phyloP scores from a whole-genome alignment of 2,888 invertebrate genomes.

The Synergus umbraculus region DNA sequence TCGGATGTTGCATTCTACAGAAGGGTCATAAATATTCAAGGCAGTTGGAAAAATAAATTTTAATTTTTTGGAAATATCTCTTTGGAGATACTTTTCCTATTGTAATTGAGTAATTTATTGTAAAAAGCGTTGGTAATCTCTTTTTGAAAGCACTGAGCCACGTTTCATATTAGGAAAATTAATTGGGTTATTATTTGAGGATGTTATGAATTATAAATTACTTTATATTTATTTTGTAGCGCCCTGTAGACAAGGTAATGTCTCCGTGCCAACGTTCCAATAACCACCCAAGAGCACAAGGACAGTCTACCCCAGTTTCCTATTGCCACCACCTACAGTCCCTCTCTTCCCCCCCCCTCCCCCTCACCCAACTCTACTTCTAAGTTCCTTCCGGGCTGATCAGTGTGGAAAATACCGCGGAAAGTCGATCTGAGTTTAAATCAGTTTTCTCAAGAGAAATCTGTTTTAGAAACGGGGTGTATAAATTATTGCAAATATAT shows the following conservation, averaged over 20 bases:
- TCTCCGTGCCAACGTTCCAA: constrained; percentile 76
- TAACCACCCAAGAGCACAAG: constrained; percentile 75
- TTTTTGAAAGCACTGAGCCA: background rate
- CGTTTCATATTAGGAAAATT: background rate
- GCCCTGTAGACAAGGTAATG: constrained; percentile 69
- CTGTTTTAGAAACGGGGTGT: too few relatives aligned
- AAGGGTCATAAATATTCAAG: background rate
- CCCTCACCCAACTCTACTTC: constrained; percentile 40
- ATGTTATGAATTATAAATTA: background rate
- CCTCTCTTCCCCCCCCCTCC: constrained; percentile 31
- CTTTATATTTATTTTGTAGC: constrained; percentile 41
- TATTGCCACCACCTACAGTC: constrained; percentile 71
- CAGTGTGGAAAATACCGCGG: constrained; percentile 66
- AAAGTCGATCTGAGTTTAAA: background rate
- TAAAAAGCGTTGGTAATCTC: background rate
- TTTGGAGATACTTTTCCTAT: background rate
- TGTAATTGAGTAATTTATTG: background rate
- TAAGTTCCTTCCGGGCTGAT: constrained; percentile 69
- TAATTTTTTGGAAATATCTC: background rate
- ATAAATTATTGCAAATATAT: too few relatives aligned
- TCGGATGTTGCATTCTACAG: background rate
- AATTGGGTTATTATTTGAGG: background rate
- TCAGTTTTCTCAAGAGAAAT: background rate
- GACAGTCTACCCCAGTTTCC: constrained; percentile 76
- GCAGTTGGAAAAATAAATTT: background rate